These are phyloP conservation scores for Parotocinclus haroldoi DNA, from an alignment of 2,797 vertebrate genomes.

Conservation along the genomic window DNA sequence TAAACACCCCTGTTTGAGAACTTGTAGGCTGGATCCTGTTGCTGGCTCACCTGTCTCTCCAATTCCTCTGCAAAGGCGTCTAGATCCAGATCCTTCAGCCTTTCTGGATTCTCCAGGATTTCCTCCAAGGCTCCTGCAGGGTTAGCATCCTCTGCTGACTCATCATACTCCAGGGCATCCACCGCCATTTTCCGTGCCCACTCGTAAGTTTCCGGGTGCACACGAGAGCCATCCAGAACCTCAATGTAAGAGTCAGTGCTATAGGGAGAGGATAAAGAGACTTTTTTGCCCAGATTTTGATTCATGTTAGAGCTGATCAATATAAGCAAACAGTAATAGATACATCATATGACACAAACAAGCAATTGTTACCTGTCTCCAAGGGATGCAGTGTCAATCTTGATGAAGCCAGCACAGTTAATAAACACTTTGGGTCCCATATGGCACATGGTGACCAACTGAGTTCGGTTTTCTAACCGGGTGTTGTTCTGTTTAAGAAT, in stretches of 20 bases:
- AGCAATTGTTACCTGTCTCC: conserved; percentile 83
- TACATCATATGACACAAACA: background rate
- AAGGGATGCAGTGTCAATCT: conserved; percentile 95
- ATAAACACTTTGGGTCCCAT: conserved; percentile 99
- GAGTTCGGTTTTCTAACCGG: conserved; percentile 94
- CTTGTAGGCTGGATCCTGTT: background rate
- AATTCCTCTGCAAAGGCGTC: conserved; percentile 98
- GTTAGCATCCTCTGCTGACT: conserved; percentile 96
- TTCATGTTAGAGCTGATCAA: too few relatives aligned
- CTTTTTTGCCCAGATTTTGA: too few relatives aligned
- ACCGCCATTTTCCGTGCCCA: conserved; percentile 99
- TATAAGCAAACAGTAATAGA: too few relatives aligned
- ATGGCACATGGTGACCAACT: conserved; percentile 98
- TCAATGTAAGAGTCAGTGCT: conserved; percentile 98
- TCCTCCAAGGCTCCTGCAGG: conserved; percentile 96
- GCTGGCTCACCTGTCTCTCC: conserved; percentile 86
- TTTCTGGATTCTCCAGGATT: conserved; percentile 95
- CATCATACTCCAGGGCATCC: conserved; percentile 95
- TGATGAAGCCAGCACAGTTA: conserved; percentile 98
- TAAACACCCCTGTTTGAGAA: too few relatives aligned
- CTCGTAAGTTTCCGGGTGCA: conserved; percentile 97
- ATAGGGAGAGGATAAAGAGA: conserved; percentile 20
- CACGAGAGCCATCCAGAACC: conserved; percentile 94
- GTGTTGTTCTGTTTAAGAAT: conserved; percentile 99
- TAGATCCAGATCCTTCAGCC: conserved; percentile 94